These are phyloP conservation scores for Cyrtorhinus lividipennis DNA, from an alignment of 1,140 invertebrate species.

Conservation along the genomic window DNA sequence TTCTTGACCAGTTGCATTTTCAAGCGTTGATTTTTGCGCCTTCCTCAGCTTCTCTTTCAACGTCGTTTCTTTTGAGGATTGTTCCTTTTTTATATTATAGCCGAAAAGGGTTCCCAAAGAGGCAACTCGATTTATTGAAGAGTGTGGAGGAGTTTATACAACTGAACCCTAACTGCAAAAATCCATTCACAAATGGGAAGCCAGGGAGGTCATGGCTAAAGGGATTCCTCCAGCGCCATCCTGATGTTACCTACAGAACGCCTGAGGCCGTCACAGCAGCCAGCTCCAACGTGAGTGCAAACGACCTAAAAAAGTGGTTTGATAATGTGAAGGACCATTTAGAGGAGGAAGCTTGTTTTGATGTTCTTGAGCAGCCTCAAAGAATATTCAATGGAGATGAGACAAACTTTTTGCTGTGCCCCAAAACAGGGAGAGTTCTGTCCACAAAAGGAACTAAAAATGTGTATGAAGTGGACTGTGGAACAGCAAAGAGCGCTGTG, in stretches of 20 bases:
- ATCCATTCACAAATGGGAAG: background rate
- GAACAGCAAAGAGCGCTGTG: constrained; percentile 18
- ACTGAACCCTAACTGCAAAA: background rate
- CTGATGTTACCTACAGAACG: background rate
- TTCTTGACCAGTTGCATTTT: too few relatives aligned
- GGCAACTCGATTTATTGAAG: background rate
- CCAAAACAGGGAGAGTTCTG: constrained; percentile 17
- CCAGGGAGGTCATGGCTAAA: background rate
- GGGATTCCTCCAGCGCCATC: constrained; percentile 1
- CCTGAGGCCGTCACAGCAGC: background rate
- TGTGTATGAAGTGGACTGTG: constrained; percentile 10
- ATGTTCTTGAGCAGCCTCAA: background rate
- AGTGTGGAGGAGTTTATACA: background rate
- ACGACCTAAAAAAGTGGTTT: background rate
- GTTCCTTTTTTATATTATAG: too few relatives aligned
- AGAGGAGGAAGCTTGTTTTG: background rate
- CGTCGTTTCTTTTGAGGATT: too few relatives aligned
- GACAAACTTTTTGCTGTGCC: constrained; percentile 17
- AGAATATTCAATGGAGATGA: constrained; percentile 23
- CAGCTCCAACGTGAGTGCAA: background rate
- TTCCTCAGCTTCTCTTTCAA: too few relatives aligned
- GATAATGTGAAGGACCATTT: background rate
- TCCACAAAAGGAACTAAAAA: constrained; percentile 9
- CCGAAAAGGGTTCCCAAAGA: background rate
- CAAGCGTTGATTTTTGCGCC: too few relatives aligned